Evolutionary conservation across 2,888 invertebrate species (phyloP), one percentile per base, ranked within the genome.

Genomic region (Beris chalybata): DNA sequence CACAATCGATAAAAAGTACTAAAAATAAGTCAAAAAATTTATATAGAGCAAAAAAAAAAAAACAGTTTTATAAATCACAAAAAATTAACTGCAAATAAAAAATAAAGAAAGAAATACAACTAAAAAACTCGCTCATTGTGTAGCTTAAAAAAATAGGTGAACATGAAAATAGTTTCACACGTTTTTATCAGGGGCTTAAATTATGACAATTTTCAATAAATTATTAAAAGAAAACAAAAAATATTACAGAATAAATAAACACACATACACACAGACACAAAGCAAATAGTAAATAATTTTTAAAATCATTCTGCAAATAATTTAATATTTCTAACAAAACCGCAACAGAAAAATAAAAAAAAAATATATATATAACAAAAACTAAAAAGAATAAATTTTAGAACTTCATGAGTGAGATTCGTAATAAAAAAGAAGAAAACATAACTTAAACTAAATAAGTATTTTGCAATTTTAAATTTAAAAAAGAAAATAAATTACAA

Each of bases 111-210:
- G 48, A 45, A 63, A 31, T 52, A 64, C 54, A 52, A 53, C 53
- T 53, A 64, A 30, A 15, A 54, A 64, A 64, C 32, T 54, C 64
- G 64, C 64, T 64, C 64, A 64, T 44, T 54, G n/a, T 30, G 44
- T 64, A 53, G 64, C n/a, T 52, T 43, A 64, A 63, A 50, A 38
- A 38, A 48, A 13, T 48, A 48, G 48, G 48, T 48, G 31, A 63
- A 38, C 12, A 22, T 5, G 38, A 52, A 43, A 31, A 47, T 58
- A 47, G 22, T 38, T 54, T 54, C 55, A 54, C 64, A 43, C 52
- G 54, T 22, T 54, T 64, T 65, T 32, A 65, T 65, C 65, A 65
- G 65, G 65, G 65, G 65, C 65, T 65, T 65, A 54, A 44, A 64
- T 45, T 38, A 58, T 11, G 15, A 64, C 48, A 48, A 50, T 50